Evolutionary conservation across 2,113 vertebrate species (phyloP), one percentile per base, ranked within the genome.

Genomic region (Nycticorax nycticorax): DNA sequence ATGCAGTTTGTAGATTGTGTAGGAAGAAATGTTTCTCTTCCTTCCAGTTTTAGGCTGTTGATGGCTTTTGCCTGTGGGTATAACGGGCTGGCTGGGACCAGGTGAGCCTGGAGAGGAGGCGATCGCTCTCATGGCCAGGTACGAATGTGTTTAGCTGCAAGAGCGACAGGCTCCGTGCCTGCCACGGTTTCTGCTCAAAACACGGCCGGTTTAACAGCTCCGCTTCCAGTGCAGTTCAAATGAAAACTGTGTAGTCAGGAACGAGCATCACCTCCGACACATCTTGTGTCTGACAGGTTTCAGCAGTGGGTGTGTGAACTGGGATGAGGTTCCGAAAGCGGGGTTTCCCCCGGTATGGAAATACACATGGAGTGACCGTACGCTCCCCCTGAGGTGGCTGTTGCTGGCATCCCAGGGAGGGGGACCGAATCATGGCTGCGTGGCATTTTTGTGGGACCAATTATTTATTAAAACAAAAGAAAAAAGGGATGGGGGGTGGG

Each of bases 61-160:
- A 10, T 57, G 35, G 26, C 6, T 85, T 47, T 67, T 92, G 28
- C 52, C 32, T 16, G 14, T 55, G 26, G 43, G 15, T 59, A 6
- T 43, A 50, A 43, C 0, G 3, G 22, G 45, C 12, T 85, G 33
- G 24, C 48, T 80, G 68, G 43, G 41, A 68, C 30, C 4, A 4
- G 41, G 30, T 66, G 59, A 62, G 24, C 43, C 43, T 63, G 20
- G 10, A 28, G 21, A 50, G 48, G 67, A 45, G 67, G 26, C 3
- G 0, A 5, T 79, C 0, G 2, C 17, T 57, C 12, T 50, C 26
- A 6, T 0, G 7, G 52, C 28, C 14, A 2, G 0, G 0, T 52
- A 24, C 0, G 1, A 45, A 68, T 28, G 28, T 8, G 6, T 72
- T 37, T 33, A 37, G 8, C 12, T 62, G 28, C 15, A 78, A 35